phyloP scores from a whole-genome alignment of 2,888 invertebrate genomes.

The Sialis lutaria region DNA sequence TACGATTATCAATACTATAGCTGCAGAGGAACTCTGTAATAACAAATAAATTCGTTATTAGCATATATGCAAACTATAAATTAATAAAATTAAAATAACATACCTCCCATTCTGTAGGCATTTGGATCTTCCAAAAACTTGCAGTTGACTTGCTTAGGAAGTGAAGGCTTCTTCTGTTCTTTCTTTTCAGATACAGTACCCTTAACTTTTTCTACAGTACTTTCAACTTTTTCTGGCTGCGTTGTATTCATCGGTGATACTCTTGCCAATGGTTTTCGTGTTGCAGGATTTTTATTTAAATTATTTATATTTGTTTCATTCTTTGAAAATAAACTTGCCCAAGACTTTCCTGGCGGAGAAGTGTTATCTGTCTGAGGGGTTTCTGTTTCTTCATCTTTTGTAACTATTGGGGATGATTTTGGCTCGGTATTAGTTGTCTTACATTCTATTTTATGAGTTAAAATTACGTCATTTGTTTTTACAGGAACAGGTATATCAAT shows the following conservation, averaged over 20 bases:
- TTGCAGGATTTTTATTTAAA: conserved; percentile 11
- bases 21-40: conserved; percentile 56
- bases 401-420: background rate
- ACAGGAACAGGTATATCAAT: background rate
- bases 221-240: conserved; percentile 4
- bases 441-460: background rate
- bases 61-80: background rate
- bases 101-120: conserved; percentile 54
- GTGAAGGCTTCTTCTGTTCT: conserved; percentile 10
- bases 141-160: conserved; percentile 20
- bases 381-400: background rate
- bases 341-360: conserved; percentile 31
- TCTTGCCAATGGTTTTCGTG: conserved; percentile 34
- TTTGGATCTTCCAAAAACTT: conserved; percentile 44
- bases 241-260: conserved; percentile 33
- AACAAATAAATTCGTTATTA: background rate
- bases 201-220: background rate
- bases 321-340: conserved; percentile 43
- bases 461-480: background rate
- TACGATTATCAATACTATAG: conserved; percentile 60
- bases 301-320: conserved; percentile 1
- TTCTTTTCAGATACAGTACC: conserved; percentile 4
- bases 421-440: background rate
- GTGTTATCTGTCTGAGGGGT: background rate
- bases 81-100: conserved; percentile 15